Conservation (phyloP, 1,140 invertebrate genomes). For the Penaeus vannamei region DNA sequence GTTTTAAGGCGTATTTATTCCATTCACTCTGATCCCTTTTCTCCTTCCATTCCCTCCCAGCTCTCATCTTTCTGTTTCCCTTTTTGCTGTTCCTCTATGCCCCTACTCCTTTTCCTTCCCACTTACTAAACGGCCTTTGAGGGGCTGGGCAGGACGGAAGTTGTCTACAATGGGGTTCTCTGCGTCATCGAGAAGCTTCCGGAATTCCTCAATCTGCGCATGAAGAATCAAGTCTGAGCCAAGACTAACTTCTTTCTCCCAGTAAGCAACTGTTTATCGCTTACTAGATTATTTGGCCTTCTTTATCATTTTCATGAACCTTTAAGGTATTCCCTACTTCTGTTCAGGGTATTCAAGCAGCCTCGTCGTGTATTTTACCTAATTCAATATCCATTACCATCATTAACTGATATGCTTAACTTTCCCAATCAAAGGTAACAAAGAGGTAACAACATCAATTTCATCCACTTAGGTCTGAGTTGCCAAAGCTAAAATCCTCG, state of each 20-base stretch:
- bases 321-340: background rate
- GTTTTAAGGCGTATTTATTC: too few relatives aligned
- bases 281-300: background rate
- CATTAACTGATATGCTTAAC: background rate
- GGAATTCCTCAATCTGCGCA: background rate
- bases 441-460: background rate
- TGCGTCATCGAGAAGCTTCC: background rate
- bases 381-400: too few relatives aligned
- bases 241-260: background rate
- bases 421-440: background rate
- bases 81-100: too few relatives aligned
- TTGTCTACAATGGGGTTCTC: background rate
- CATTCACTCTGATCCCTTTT: too few relatives aligned
- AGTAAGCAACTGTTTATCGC: background rate
- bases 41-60: too few relatives aligned
- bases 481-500: background rate
- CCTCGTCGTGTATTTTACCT: too few relatives aligned
- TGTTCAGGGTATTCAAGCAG: too few relatives aligned
- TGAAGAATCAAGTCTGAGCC: background rate
- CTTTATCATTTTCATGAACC: background rate
- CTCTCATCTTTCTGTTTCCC: too few relatives aligned
- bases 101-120: too few relatives aligned
- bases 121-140: background rate
- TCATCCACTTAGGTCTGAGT: background rate
- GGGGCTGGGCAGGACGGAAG: slow-evolving; percentile 1